These are phyloP conservation scores for Oreohelix idahoensis DNA, from an alignment of 1,140 invertebrate species.

Conservation along the genomic window DNA sequence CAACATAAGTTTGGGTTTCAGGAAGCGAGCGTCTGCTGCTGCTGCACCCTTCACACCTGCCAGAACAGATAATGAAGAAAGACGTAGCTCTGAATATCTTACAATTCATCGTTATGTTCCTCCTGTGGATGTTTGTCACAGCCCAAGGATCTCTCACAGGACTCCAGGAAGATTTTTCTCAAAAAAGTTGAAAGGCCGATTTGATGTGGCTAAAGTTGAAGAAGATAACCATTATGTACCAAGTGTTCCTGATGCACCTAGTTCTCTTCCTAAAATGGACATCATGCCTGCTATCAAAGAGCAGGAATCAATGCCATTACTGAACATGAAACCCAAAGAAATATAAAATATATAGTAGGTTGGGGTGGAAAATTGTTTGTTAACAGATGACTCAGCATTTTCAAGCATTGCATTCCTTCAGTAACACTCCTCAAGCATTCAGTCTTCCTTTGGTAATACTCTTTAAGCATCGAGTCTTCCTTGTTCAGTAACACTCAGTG, in stretches of 20 bases:
- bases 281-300: not conserved
- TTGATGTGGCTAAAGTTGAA: conserved; percentile 3
- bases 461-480: no score
- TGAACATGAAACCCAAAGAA: not conserved
- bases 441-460: no score
- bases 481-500: no score
- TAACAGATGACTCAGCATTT: no score
- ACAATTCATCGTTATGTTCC: not conserved
- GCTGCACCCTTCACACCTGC: not conserved
- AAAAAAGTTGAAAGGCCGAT: not conserved
- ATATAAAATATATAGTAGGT: not conserved
- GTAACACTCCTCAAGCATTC: no score
- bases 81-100: not conserved
- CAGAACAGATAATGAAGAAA: not conserved
- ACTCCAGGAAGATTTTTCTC: not conserved
- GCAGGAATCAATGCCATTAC: not conserved
- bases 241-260: not conserved
- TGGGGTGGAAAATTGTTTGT: no score
- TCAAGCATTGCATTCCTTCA: no score
- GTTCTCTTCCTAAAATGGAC: not conserved
- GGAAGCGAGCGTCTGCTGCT: not conserved
- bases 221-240: not conserved
- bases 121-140: not conserved
- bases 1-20: not conserved
- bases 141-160: not conserved